Percentiles rank a stretch among this genome's conserved stretches.
phyloP scores from a whole-genome alignment of 1,140 invertebrate species.

The Chelonus insularis region DNA sequence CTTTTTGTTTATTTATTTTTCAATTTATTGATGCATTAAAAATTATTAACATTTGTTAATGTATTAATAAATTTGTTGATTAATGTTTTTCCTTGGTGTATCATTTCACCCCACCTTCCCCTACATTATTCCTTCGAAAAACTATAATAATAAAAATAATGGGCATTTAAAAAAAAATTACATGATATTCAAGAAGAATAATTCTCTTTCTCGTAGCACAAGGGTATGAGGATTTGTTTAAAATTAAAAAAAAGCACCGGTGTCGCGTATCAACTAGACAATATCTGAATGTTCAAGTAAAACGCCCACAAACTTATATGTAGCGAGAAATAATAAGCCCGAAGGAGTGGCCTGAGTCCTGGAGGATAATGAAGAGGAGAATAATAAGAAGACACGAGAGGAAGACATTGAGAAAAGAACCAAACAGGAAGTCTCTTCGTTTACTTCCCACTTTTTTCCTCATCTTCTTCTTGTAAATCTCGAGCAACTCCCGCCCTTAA shows the following conservation, averaged over 20 bases:
- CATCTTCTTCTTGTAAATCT: slow-evolving; percentile 8
- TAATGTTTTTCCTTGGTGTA: too few relatives aligned
- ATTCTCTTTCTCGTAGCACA: neutral
- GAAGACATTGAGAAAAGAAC: slow-evolving; percentile 11
- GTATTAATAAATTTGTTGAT: too few relatives aligned
- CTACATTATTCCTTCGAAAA: too few relatives aligned
- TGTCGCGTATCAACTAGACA: neutral
- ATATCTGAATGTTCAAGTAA: neutral
- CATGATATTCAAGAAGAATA: too few relatives aligned
- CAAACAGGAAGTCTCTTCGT: slow-evolving; percentile 20
- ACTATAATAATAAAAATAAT: too few relatives aligned
- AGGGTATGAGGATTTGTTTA: neutral
- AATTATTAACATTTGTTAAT: too few relatives aligned
- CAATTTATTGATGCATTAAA: too few relatives aligned
- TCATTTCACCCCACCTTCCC: too few relatives aligned
- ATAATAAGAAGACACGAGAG: slow-evolving; percentile 8
- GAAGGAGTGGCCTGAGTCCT: slow-evolving; percentile 1
- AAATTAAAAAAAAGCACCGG: neutral
- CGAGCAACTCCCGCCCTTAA: neutral
- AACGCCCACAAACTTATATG: slow-evolving; percentile 22
- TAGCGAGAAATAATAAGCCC: neutral
- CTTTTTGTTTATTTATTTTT: too few relatives aligned
- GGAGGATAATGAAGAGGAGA: too few relatives aligned
- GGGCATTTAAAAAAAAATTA: too few relatives aligned
- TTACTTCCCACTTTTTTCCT: neutral